Conservation (phyloP, 2,797 vertebrate genomes). For the Acanthiza pusilla region DNA sequence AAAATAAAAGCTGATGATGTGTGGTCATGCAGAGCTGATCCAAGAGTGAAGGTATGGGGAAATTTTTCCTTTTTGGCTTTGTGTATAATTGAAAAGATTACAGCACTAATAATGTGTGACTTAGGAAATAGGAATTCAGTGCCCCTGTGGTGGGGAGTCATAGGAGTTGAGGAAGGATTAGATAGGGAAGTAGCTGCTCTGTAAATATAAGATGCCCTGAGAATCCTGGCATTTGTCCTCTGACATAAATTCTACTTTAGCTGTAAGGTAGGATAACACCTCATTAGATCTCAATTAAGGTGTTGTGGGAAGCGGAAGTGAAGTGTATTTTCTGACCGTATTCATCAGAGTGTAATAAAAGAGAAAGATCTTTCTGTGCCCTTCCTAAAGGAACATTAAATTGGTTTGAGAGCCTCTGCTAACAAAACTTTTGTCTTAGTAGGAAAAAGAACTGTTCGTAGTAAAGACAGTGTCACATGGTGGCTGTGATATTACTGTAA, state of each 20-base stretch:
- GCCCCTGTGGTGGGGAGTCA: neutral
- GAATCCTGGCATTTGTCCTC: neutral
- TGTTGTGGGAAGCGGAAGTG: neutral
- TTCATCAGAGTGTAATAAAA: neutral
- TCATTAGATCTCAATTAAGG: neutral
- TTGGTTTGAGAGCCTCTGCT: neutral
- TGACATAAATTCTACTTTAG: neutral
- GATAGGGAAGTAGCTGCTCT: neutral
- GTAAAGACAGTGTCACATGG: neutral
- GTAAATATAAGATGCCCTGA: neutral
- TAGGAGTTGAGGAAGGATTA: neutral
- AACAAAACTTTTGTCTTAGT: neutral
- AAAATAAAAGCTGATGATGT: neutral
- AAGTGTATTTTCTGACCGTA: neutral
- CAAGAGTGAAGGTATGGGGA: neutral
- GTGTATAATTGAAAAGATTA: neutral
- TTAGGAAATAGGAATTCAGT: neutral
- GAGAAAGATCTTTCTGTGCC: neutral
- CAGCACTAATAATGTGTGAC: neutral
- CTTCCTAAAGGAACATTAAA: neutral
- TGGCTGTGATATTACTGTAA: neutral
- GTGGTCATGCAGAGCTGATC: neutral
- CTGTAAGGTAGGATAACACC: neutral
- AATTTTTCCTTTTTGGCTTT: neutral
- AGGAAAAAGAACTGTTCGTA: neutral